These are phyloP conservation scores for Bhutanitis thaidina DNA, from an alignment of 2,888 invertebrate species.

Conservation along the genomic window DNA sequence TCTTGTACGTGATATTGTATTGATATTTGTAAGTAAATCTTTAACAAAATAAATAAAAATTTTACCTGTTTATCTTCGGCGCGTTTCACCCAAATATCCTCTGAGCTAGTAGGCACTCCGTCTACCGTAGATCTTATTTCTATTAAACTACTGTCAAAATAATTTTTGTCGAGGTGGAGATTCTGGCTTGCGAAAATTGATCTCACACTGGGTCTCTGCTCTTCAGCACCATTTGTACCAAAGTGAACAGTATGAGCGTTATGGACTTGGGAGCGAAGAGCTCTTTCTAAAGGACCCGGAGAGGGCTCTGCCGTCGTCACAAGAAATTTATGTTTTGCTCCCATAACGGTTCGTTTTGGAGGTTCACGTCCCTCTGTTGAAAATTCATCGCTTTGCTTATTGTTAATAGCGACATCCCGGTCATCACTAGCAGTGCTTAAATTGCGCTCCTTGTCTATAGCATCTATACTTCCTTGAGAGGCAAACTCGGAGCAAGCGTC, in stretches of 20 bases:
- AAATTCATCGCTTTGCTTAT: conserved; percentile 14
- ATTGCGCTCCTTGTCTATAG: conserved; percentile 27
- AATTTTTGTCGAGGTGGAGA: conserved; percentile 87
- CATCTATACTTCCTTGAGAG: conserved; percentile 30
- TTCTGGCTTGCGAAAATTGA: conserved; percentile 79
- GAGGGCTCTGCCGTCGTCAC: conserved; percentile 58
- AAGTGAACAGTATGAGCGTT: conserved; percentile 85
- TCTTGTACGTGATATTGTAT: too few species aligned
- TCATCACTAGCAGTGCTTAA: conserved; percentile 5
- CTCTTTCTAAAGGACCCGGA: conserved; percentile 64
- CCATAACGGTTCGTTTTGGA: conserved; percentile 60
- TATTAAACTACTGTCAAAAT: conserved; percentile 90
- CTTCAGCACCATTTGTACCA: conserved; percentile 79
- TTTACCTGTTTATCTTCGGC: conserved; percentile 79
- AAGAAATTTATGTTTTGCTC: conserved; percentile 64
- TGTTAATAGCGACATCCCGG: conserved; percentile 11
- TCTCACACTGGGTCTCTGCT: conserved; percentile 80
- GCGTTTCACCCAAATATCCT: conserved; percentile 87
- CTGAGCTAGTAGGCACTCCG: conserved; percentile 80
- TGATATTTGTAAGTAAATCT: neutral
- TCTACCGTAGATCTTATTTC: conserved; percentile 89
- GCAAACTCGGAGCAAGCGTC: conserved; percentile 32
- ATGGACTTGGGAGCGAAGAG: conserved; percentile 69
- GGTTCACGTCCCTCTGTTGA: conserved; percentile 48
- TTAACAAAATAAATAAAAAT: neutral